Evolutionary conservation across 1,140 invertebrate species (phyloP), one percentile per base, ranked within the genome.

Genomic region (Polyergus mexicanus): DNA sequence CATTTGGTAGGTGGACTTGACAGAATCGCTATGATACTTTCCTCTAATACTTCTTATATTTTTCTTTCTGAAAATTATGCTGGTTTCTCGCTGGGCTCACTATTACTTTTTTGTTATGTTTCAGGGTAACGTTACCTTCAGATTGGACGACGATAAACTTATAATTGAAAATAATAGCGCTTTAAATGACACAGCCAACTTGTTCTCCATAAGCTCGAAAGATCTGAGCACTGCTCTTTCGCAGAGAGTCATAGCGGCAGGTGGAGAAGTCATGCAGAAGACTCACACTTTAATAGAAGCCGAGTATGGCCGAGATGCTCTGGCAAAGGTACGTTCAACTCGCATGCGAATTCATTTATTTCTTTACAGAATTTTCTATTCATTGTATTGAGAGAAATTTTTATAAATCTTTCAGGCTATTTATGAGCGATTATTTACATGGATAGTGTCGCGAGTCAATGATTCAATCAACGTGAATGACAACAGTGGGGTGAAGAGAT

Each of bases 201-300:
- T 98, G 66, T 95, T 99, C 8, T 96, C 96, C 28, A 98, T 99
- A 32, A 96, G 96, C 19, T 96, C 96, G 84, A 95, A 96, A 11
- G 97, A 98, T n/a, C 95, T 99, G 10, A 96, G 96, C 38, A 96
- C 96, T 41, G 97, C 98, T 0, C 95, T 99, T 86, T 98, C 97
- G 85, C 97, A 97, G 87, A 95, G 99, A 80, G 97, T 98, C 35
- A 98, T 99, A 91, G 98, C 99, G 3, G 98, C 98, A 0, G 97
- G 98, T 74, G 98, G 98, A 3, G 98, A 99, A 95, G 97, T 99
- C 3, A 98, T 99, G 96, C 97, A 98, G 93, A 99, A 99, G 95
- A 97, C 96, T 84, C 98, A 99, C 91, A 98, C 97, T 75, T 95
- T 97, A 51, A 95, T 95, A 2, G 98, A 99, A 93, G 98, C 98